Conservation (phyloP, 2,888 invertebrate genomes). For the Rhamphomyia laevipes region DNA sequence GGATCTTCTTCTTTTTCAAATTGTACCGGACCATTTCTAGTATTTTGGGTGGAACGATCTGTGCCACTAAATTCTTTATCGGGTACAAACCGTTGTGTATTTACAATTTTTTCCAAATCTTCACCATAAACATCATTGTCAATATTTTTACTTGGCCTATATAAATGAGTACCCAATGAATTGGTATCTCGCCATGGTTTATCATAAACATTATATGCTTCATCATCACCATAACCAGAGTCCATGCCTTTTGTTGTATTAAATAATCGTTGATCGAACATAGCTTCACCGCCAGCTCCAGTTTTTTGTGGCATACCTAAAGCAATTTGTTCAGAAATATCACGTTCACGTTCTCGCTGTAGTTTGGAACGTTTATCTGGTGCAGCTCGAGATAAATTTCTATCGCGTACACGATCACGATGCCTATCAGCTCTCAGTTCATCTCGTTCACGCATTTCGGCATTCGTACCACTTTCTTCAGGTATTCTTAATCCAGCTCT, state of each 20-base stretch:
- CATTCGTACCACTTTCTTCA: slow-evolving; percentile 35
- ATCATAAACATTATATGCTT: slow-evolving; percentile 95
- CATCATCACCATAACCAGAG: slow-evolving; percentile 87
- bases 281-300: slow-evolving; percentile 57
- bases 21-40: slow-evolving; percentile 88
- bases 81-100: slow-evolving; percentile 90
- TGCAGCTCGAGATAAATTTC: slow-evolving; percentile 85
- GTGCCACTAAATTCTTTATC: slow-evolving; percentile 95
- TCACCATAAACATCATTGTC: slow-evolving; percentile 88
- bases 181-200: slow-evolving; percentile 93
- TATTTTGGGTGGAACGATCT: slow-evolving; percentile 49
- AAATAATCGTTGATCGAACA: slow-evolving; percentile 93
- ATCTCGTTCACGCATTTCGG: slow-evolving; percentile 68
- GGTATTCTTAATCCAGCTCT: slow-evolving; percentile 57
- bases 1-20: slow-evolving; percentile 86
- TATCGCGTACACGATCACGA: slow-evolving; percentile 81
- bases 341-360: slow-evolving; percentile 83
- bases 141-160: slow-evolving; percentile 73
- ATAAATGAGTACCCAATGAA: slow-evolving; percentile 77
- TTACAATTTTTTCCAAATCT: slow-evolving; percentile 79
- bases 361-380: slow-evolving; percentile 88
- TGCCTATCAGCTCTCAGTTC: slow-evolving; percentile 78
- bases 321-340: slow-evolving; percentile 97
- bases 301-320: slow-evolving; percentile 84
- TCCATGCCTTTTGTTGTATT: slow-evolving; percentile 90